Evolutionary conservation across 1,140 invertebrate species (phyloP).

Genomic region (Acromyrmex heyeri): DNA sequence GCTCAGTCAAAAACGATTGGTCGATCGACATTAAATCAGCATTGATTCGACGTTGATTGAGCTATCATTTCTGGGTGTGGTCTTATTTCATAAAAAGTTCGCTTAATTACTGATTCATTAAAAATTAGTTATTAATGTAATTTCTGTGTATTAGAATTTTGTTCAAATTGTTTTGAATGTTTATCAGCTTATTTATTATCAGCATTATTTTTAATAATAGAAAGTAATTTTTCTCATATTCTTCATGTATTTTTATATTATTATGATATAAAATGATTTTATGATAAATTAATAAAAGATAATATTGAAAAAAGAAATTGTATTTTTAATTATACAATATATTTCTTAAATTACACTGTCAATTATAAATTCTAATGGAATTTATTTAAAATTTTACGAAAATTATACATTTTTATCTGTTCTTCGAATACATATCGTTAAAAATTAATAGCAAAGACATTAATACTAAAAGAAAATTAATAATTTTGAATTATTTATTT

Average conservation of each 20-base stretch:
- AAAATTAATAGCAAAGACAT: not conserved
- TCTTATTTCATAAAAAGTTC: not conserved
- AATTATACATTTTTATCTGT: not conserved
- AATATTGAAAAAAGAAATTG: not conserved
- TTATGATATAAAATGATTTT: not conserved
- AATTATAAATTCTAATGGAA: not conserved
- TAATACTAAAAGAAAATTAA: not conserved
- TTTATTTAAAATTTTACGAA: not conserved
- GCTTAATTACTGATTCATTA: not conserved
- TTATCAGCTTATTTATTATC: not conserved
- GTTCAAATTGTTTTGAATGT: not conserved
- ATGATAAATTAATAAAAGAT: not conserved
- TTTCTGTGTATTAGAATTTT: not conserved
- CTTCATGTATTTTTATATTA: too few relatives aligned
- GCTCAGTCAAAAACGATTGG: too few relatives aligned
- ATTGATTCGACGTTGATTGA: too few relatives aligned
- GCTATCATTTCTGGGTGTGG: not conserved
- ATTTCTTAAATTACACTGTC: not conserved
- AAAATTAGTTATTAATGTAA: not conserved
- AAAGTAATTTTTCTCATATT: not conserved
- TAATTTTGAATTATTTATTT: not conserved
- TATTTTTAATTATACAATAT: not conserved
- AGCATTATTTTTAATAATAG: not conserved
- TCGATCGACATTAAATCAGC: too few relatives aligned
- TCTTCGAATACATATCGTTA: not conserved